These are phyloP conservation scores for Bombus difficillimus DNA, from an alignment of 1,140 invertebrate species.

Conservation along the genomic window DNA sequence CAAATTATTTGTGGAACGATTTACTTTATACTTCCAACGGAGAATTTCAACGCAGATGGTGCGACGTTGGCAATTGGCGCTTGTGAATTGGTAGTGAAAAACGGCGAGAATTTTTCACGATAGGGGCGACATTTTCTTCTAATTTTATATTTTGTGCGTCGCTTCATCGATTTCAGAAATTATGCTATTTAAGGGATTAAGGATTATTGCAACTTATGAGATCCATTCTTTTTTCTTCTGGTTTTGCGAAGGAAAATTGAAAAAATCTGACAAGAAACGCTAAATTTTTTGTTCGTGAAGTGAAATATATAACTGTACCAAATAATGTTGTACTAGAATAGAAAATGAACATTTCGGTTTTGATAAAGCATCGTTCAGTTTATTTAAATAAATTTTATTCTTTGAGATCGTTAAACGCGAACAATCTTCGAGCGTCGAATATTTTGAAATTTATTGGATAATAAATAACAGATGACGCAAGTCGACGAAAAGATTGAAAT, in stretches of 20 bases:
- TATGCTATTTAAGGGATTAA: not conserved
- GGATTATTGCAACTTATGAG: not conserved
- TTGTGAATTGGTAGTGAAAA: not conserved
- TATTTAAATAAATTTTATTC: too few relatives aligned
- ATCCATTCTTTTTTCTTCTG: not conserved
- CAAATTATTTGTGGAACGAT: not conserved
- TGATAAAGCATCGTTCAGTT: too few relatives aligned
- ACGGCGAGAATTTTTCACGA: not conserved
- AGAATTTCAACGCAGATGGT: not conserved
- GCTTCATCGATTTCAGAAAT: not conserved
- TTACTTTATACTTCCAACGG: too few relatives aligned
- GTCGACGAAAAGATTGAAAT: not conserved
- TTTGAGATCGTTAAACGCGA: not conserved
- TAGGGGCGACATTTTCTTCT: not conserved
- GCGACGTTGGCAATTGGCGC: not conserved
- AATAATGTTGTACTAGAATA: too few relatives aligned
- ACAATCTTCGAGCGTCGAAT: not conserved
- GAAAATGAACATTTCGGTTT: too few relatives aligned
- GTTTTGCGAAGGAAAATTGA: accelerated
- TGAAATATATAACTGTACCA: too few relatives aligned
- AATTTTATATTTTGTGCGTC: not conserved
- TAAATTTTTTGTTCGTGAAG: too few relatives aligned
- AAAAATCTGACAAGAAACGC: not conserved
- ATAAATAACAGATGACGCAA: not conserved
- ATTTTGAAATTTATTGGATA: not conserved